Conservation (phyloP, 2,113 vertebrate genomes). For the Parus major region DNA sequence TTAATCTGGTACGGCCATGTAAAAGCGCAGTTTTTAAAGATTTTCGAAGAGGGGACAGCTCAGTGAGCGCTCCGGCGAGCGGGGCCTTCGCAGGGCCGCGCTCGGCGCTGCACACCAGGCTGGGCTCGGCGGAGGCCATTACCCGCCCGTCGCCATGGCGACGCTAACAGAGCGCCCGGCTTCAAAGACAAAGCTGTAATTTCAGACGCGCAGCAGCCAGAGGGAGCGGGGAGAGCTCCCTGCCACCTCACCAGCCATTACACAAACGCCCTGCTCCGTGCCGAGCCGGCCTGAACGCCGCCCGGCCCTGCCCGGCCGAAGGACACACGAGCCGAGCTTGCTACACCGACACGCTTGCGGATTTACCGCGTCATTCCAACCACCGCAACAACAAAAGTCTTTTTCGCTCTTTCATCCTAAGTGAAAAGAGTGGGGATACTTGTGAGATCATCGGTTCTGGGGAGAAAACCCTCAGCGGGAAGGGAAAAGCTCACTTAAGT, state of each 20-base stretch:
- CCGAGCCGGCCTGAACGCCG: slow-evolving; percentile 61
- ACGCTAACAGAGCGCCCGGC: slow-evolving; percentile 86
- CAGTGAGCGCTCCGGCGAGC: slow-evolving; percentile 70
- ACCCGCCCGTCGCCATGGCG: slow-evolving; percentile 87
- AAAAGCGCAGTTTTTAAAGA: slow-evolving; percentile 76
- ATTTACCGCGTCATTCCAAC: neutral
- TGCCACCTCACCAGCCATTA: slow-evolving; percentile 82
- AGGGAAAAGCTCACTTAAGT: neutral
- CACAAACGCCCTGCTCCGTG: slow-evolving; percentile 84
- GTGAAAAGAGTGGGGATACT: neutral
- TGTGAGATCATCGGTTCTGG: neutral
- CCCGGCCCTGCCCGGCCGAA: neutral
- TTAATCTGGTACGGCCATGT: slow-evolving; percentile 75
- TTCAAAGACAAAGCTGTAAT: slow-evolving; percentile 97
- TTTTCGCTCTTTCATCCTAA: neutral
- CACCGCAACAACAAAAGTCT: neutral
- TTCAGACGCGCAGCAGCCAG: slow-evolving; percentile 95
- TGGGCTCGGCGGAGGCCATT: slow-evolving; percentile 79
- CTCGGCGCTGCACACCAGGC: slow-evolving; percentile 76
- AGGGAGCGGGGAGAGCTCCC: slow-evolving; percentile 87
- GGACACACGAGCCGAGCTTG: neutral
- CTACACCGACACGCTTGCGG: neutral
- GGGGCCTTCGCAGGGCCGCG: slow-evolving; percentile 72
- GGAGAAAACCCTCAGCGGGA: neutral
- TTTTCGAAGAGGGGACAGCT: slow-evolving; percentile 69